phyloP scores from a whole-genome alignment of 2,113 vertebrate species.

The Cyrtonyx montezumae region DNA sequence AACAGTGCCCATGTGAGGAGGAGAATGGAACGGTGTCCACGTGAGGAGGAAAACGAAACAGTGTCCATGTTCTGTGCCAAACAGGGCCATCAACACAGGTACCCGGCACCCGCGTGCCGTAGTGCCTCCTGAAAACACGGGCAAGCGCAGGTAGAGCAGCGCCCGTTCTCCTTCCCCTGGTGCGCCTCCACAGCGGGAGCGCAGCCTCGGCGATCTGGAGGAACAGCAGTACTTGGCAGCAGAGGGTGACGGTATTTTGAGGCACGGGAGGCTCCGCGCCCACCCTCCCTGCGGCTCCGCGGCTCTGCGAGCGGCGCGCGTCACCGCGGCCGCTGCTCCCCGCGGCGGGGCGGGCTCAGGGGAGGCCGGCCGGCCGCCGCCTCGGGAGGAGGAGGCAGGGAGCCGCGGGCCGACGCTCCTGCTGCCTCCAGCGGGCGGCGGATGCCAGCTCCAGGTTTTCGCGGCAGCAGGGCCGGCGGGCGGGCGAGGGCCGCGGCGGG shows the following conservation, averaged over 20 bases:
- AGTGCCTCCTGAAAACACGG: background rate
- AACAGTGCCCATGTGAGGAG: background rate
- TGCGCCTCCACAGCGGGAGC: background rate
- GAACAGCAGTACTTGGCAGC: background rate
- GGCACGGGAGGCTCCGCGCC: background rate
- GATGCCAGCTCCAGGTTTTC: slow-evolving; percentile 3
- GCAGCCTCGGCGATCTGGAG: background rate
- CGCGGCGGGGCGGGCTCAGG: no score
- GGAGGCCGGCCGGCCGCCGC: background rate
- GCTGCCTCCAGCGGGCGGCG: background rate
- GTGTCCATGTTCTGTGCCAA: background rate
- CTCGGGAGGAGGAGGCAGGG: background rate
- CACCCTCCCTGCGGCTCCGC: background rate
- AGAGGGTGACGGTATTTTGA: background rate
- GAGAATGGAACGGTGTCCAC: background rate
- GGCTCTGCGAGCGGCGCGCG: no score
- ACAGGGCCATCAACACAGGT: background rate
- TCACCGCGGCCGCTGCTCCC: no score
- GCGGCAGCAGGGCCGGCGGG: background rate
- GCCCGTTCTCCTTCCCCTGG: background rate
- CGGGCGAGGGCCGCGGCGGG: background rate
- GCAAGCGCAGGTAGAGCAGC: background rate
- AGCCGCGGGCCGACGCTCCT: no score
- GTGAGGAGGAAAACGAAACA: background rate
- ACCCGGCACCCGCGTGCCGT: background rate